Percentiles rank a stretch among this genome's conserved stretches.
phyloP scores from a whole-genome alignment of 2,888 invertebrate species.

The Drosophila leonis region DNA sequence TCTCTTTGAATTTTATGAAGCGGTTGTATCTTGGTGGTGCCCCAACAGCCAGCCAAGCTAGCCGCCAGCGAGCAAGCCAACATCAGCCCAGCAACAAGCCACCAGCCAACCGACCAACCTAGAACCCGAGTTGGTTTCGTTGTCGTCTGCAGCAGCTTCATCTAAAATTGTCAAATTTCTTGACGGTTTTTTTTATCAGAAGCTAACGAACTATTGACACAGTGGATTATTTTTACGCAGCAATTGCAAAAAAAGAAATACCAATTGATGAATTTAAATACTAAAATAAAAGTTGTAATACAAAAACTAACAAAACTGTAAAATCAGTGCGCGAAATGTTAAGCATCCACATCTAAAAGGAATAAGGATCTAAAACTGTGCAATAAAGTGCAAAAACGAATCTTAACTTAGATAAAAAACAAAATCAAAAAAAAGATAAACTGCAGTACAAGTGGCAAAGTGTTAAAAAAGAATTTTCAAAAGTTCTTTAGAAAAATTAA shows the following conservation, averaged over 20 bases:
- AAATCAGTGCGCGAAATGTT: constrained; percentile 68
- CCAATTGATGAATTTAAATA: constrained; percentile 24
- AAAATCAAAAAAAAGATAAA: constrained; percentile 37
- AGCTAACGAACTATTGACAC: constrained; percentile 64
- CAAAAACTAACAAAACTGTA: constrained; percentile 38
- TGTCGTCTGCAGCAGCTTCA: constrained; percentile 57
- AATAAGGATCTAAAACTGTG: constrained; percentile 65
- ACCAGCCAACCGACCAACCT: constrained; percentile 42
- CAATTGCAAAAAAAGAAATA: constrained; percentile 21
- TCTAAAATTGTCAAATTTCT: constrained; percentile 49
- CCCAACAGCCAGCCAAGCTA: constrained; percentile 56
- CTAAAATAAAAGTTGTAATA: constrained; percentile 8
- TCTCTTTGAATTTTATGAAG: constrained; percentile 86
- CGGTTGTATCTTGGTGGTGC: constrained; percentile 85
- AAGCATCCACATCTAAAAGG: constrained; percentile 41
- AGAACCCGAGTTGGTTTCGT: constrained; percentile 55
- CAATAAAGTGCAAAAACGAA: constrained; percentile 50
- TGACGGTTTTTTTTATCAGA: constrained; percentile 48
- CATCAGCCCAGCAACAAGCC: constrained; percentile 46
- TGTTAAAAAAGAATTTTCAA: constrained; percentile 44
- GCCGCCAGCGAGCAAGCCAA: constrained; percentile 16
- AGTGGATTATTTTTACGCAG: constrained; percentile 56
- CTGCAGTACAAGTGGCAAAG: constrained; percentile 62
- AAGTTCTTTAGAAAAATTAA: constrained; percentile 47
- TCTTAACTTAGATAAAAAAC: constrained; percentile 12